Percentiles rank a stretch among this genome's conserved stretches.
Evolutionary conservation across 2,113 vertebrate genomes (phyloP).

Genomic region (Dryoscopus gambensis): DNA sequence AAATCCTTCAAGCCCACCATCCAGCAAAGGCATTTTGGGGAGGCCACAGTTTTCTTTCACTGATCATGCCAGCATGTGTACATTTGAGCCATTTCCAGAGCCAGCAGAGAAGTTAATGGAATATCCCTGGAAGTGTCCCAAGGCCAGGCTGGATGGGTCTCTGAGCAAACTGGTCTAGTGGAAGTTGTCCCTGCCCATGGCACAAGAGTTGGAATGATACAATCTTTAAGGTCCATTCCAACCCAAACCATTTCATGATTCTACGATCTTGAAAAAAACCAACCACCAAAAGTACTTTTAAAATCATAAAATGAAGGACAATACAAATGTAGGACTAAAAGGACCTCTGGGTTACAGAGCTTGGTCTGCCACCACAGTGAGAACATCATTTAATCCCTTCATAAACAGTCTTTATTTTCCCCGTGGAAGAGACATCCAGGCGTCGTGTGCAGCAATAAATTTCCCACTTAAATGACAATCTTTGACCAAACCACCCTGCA

Average conservation of each 20-base stretch:
- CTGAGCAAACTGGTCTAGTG: not conserved
- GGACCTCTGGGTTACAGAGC: not conserved
- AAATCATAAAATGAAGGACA: not conserved
- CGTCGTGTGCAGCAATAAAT: not conserved
- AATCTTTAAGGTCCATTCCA: not conserved
- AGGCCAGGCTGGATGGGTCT: not conserved
- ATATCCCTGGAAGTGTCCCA: not conserved
- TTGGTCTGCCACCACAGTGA: accelerated
- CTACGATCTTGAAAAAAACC: not conserved
- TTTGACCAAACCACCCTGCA: not conserved
- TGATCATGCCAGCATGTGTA: accelerated
- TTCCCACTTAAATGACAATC: not conserved
- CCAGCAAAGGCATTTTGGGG: not conserved
- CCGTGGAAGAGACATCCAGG: not conserved
- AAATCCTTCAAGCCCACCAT: not conserved
- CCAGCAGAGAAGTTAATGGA: not conserved
- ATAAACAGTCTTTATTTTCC: not conserved
- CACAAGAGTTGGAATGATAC: not conserved
- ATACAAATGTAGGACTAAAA: not conserved
- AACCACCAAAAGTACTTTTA: not conserved
- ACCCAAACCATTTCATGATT: not conserved
- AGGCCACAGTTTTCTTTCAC: not conserved
- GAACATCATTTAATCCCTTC: not conserved
- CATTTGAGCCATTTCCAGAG: not conserved
- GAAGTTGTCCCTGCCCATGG: not conserved